Percentiles rank a stretch among this genome's conserved stretches.
These are phyloP conservation scores for Leuciscus waleckii DNA, from an alignment of 2,797 vertebrate genomes.

Conservation along the genomic window DNA sequence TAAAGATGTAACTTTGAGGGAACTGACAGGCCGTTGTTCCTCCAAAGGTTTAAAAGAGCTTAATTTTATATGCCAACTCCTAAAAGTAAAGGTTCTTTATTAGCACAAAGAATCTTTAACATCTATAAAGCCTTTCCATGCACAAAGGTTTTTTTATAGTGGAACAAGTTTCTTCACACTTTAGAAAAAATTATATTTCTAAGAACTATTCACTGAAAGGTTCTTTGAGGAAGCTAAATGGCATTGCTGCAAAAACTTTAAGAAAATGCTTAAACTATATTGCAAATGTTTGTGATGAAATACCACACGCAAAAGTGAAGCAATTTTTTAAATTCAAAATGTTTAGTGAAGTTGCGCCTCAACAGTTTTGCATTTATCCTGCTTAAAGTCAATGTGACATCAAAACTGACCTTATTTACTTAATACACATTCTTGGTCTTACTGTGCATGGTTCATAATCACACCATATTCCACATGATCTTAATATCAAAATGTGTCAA, in stretches of 20 bases:
- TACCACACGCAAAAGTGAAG: too few relatives aligned
- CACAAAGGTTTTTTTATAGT: not conserved
- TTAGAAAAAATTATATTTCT: not conserved
- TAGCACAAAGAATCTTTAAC: not conserved
- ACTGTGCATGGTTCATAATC: not conserved
- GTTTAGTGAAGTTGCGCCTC: too few relatives aligned
- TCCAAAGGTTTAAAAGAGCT: not conserved
- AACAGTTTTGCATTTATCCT: too few relatives aligned
- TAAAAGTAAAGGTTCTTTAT: not conserved
- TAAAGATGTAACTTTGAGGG: not conserved
- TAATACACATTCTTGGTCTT: not conserved
- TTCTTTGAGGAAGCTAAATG: not conserved
- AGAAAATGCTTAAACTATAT: not conserved
- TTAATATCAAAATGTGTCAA: not conserved
- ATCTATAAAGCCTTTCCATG: not conserved
- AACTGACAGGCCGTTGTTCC: not conserved
- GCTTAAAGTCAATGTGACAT: not conserved
- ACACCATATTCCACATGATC: not conserved
- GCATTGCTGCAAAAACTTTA: not conserved
- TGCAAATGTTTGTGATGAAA: not conserved
- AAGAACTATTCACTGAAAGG: not conserved
- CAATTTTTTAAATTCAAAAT: too few relatives aligned
- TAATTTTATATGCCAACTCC: not conserved
- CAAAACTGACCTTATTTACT: not conserved
- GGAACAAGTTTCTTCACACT: not conserved